phyloP scores from a whole-genome alignment of 2,888 invertebrate species.

The Tipula helvola region DNA sequence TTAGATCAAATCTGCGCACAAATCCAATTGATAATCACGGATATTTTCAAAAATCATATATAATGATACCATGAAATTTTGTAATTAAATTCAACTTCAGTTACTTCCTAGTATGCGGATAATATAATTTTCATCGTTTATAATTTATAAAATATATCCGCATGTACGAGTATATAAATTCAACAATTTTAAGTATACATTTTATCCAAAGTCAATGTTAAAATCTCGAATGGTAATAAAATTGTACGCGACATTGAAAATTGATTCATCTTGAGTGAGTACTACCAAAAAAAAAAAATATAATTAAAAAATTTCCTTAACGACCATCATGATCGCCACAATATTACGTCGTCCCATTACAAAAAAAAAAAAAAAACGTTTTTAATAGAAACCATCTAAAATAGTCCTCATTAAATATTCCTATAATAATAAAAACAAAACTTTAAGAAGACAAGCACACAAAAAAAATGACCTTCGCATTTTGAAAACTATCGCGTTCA shows the following conservation, averaged over 20 bases:
- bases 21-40: not conserved
- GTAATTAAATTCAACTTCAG: not conserved
- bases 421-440: not conserved
- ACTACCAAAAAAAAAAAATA: not conserved
- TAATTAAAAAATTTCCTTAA: not conserved
- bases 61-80: not conserved
- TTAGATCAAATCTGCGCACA: not conserved
- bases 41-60: not conserved
- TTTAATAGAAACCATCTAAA: not conserved
- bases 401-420: conserved; percentile 8
- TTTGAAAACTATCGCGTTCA: not conserved
- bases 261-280: not conserved
- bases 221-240: not conserved
- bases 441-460: not conserved
- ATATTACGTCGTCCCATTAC: not conserved
- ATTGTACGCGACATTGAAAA: not conserved
- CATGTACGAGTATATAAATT: not conserved
- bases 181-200: not conserved
- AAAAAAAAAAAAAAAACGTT: not conserved
- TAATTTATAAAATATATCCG: not conserved
- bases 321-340: not conserved
- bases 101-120: not conserved
- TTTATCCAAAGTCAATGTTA: not conserved
- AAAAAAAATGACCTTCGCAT: conserved; percentile 7
- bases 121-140: not conserved